phyloP scores from a whole-genome alignment of 2,797 vertebrate genomes.

The Silurus lanzhouensis region DNA sequence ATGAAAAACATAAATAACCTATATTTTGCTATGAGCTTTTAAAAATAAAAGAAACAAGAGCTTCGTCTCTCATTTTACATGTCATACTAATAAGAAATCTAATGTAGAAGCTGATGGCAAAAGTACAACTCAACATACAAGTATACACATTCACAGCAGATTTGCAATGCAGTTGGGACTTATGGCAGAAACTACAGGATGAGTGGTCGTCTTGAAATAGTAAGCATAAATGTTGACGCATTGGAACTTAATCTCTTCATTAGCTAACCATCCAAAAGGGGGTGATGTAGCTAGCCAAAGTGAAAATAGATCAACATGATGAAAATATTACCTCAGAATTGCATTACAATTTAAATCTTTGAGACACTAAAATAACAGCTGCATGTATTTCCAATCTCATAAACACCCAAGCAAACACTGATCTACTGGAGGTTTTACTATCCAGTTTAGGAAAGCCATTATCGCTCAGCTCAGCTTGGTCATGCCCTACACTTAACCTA shows the following conservation, averaged over 20 bases:
- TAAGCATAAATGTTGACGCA: neutral
- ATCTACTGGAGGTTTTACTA: neutral
- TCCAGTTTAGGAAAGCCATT: neutral
- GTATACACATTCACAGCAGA: neutral
- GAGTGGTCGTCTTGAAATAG: no score
- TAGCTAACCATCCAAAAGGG: neutral
- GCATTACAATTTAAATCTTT: neutral
- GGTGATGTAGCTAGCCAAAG: neutral
- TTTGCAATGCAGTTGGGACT: neutral
- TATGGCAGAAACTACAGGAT: neutral
- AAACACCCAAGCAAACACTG: neutral
- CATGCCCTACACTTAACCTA: constrained; percentile 9
- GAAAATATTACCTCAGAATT: neutral
- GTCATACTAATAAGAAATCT: neutral
- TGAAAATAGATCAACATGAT: neutral
- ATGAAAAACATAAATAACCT: no score
- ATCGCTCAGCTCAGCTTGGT: neutral
- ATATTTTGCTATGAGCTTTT: neutral
- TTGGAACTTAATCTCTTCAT: neutral
- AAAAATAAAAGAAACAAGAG: neutral
- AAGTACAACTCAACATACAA: neutral
- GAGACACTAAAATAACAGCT: neutral
- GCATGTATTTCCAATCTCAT: neutral
- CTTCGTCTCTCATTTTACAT: neutral
- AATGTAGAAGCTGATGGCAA: neutral